Evolutionary conservation across 2,888 invertebrate species (phyloP).

Genomic region (Machimus rusticus): DNA sequence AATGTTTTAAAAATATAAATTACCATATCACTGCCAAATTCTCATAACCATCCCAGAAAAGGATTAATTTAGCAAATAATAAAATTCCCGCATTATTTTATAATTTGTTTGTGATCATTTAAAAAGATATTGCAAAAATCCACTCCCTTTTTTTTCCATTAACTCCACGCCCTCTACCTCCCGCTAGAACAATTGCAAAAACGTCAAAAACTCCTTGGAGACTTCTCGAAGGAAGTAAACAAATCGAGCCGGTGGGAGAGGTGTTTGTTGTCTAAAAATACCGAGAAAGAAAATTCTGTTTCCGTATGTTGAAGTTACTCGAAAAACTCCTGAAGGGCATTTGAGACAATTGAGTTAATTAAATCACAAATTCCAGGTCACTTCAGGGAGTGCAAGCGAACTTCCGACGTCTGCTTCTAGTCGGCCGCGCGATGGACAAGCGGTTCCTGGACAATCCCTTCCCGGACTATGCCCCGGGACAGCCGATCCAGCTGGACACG

Average conservation of each 20-base stretch:
- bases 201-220: neutral
- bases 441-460: constrained; percentile 60
- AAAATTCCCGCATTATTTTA: no score
- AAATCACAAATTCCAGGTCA: neutral
- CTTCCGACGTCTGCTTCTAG: neutral
- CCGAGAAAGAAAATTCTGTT: neutral
- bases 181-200: neutral
- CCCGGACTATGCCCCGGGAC: constrained; percentile 55
- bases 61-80: no score
- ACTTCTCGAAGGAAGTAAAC: neutral
- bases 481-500: constrained; percentile 55
- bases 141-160: neutral
- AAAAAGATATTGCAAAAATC: neutral
- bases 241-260: neutral
- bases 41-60: neutral
- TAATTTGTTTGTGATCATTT: neutral
- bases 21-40: neutral
- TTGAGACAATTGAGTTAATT: neutral
- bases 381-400: neutral
- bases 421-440: constrained; percentile 55
- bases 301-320: neutral
- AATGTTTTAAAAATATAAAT: neutral
- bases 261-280: neutral
- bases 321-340: neutral
- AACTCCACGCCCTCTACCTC: neutral